phyloP scores from a whole-genome alignment of 2,113 vertebrate species.

The Diadophis punctatus region DNA sequence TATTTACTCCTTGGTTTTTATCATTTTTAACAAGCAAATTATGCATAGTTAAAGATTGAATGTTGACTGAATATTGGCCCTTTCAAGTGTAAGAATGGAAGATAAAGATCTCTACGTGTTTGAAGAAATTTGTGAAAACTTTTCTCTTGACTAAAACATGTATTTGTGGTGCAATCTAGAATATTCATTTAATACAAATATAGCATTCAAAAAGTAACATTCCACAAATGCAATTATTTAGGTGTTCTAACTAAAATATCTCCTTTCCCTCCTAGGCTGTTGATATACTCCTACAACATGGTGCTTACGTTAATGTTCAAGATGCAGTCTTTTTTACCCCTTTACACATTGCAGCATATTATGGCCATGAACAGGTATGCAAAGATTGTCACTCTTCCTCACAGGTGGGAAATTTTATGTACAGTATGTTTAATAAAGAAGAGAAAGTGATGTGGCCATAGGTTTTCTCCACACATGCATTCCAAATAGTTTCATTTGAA shows the following conservation, averaged over 20 bases:
- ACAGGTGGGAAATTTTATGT: not conserved
- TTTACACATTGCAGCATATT: conserved; percentile 83
- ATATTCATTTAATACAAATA: conserved; percentile 12
- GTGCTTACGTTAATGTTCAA: conserved; percentile 85
- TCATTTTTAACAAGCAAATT: conserved; percentile 42
- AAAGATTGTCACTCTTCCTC: not conserved
- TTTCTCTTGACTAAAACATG: not conserved
- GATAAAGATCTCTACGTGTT: conserved; percentile 31
- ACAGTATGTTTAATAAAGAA: not conserved
- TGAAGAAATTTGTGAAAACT: not conserved
- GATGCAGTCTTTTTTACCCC: conserved; percentile 93
- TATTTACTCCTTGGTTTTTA: conserved; percentile 42
- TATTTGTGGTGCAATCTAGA: conserved; percentile 37
- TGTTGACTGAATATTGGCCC: conserved; percentile 16
- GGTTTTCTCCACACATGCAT: not conserved
- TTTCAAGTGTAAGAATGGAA: conserved; percentile 25
- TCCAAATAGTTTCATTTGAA: not conserved
- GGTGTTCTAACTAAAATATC: accelerated
- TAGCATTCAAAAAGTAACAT: not conserved
- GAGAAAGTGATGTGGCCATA: not conserved
- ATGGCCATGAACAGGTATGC: conserved; percentile 81
- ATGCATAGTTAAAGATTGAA: conserved; percentile 29
- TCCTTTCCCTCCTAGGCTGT: conserved; percentile 68
- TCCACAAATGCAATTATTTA: not conserved
- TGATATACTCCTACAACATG: conserved; percentile 86